Conservation (phyloP, 2,888 invertebrate species). For the Aphodius sticticus region DNA sequence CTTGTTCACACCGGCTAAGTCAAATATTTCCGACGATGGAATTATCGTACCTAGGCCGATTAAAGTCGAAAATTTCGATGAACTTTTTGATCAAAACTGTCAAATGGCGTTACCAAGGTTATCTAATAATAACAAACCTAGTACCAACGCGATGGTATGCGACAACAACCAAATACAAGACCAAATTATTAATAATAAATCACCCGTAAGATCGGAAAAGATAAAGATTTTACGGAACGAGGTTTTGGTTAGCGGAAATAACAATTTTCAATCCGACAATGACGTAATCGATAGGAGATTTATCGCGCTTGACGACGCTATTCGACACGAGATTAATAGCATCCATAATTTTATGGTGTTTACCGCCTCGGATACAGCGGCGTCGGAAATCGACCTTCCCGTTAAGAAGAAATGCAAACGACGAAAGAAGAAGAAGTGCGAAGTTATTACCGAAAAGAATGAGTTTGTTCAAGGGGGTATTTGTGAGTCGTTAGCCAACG, state of each 20-base stretch:
- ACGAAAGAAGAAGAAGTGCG: not conserved
- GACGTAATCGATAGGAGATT: not conserved
- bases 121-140: no score
- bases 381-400: not conserved
- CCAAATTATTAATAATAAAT: not conserved
- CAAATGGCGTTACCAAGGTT: no score
- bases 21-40: not conserved
- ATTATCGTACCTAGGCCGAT: not conserved
- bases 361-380: not conserved
- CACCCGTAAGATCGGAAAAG: not conserved
- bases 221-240: not conserved
- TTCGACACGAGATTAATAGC: no score
- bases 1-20: no score
- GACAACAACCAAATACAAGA: no score
- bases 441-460: not conserved
- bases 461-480: not conserved
- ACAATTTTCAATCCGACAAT: not conserved
- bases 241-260: not conserved
- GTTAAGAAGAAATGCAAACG: not conserved
- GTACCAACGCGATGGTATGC: no score
- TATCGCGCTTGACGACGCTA: no score
- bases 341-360: not conserved
- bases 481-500: not conserved
- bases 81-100: not conserved
- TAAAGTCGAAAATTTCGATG: slow-evolving; percentile 12